Percentiles rank a stretch among this genome's conserved stretches.
Conservation (phyloP, 2,797 vertebrate genomes). For the Bradypodion pumilum region DNA sequence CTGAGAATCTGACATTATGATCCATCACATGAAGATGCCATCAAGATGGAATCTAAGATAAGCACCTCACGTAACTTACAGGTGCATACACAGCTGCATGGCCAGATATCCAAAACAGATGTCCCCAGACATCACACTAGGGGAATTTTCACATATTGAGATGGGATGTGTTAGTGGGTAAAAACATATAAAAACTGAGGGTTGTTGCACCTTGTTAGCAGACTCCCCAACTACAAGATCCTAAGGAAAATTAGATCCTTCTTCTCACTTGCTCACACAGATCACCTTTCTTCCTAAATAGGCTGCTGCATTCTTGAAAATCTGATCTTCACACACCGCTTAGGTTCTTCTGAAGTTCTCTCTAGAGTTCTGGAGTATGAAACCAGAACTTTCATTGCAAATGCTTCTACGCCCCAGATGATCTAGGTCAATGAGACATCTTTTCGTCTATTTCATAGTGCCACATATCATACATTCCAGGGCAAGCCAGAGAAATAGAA, state of each 20-base stretch:
- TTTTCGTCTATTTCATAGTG: neutral
- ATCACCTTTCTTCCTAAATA: neutral
- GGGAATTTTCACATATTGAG: too few species aligned
- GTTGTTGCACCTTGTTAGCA: too few species aligned
- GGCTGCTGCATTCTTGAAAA: neutral
- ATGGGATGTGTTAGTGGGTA: too few species aligned
- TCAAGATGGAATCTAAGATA: too few species aligned
- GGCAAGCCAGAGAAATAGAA: neutral
- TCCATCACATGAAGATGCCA: too few species aligned
- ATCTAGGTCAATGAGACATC: neutral
- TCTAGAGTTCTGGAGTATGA: neutral
- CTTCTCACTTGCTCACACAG: neutral
- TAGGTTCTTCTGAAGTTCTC: neutral
- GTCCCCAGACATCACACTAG: too few species aligned
- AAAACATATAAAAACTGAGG: too few species aligned
- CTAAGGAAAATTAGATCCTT: neutral
- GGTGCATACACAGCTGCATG: too few species aligned
- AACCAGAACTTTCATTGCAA: neutral
- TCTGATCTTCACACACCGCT: neutral
- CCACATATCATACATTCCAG: neutral
- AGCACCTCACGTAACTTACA: too few species aligned
- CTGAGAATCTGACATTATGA: too few species aligned
- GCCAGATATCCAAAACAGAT: too few species aligned
- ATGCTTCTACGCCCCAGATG: neutral
- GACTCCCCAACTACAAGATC: neutral